Percentiles rank a stretch among this genome's conserved stretches.
phyloP scores from a whole-genome alignment of 2,888 invertebrate species.

The Apodemia mormo region DNA sequence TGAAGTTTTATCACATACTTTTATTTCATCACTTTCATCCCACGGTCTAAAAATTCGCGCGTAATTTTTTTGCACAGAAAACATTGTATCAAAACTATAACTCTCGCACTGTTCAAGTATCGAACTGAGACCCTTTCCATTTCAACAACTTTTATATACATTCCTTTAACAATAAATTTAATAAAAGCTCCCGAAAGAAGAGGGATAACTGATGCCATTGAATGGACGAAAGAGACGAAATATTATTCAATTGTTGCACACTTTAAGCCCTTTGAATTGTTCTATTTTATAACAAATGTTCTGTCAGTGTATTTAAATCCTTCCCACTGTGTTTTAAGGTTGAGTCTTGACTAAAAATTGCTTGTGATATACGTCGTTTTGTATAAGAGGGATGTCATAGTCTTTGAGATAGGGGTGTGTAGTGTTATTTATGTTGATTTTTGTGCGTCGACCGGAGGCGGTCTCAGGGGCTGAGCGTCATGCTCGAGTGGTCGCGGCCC shows the following conservation, averaged over 20 bases:
- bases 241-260: conserved; percentile 81
- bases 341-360: conserved; percentile 37
- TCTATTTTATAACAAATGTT: conserved; percentile 39
- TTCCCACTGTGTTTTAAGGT: conserved; percentile 38
- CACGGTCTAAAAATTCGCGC: conserved; percentile 84
- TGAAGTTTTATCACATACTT: conserved; percentile 39
- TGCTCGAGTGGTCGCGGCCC: conserved; percentile 63
- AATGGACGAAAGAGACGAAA: conserved; percentile 78
- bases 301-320: conserved; percentile 32
- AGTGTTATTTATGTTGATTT: conserved; percentile 82
- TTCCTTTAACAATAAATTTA: conserved; percentile 79
- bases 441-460: conserved; percentile 72
- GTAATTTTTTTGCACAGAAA: conserved; percentile 63
- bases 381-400: conserved; percentile 50
- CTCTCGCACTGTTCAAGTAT: conserved; percentile 58
- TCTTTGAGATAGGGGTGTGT: conserved; percentile 80
- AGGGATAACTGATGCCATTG: conserved; percentile 68
- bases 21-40: conserved; percentile 71
- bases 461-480: conserved; percentile 68
- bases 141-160: conserved; percentile 79
- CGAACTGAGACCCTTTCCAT: conserved; percentile 72
- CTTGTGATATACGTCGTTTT: conserved; percentile 43
- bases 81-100: conserved; percentile 54
- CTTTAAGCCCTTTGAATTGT: conserved; percentile 49
- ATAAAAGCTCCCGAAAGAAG: conserved; percentile 73